Base-by-base conservation (phyloP, 2,113 vertebrate species). In the Morphnarchus princeps region DNA sequence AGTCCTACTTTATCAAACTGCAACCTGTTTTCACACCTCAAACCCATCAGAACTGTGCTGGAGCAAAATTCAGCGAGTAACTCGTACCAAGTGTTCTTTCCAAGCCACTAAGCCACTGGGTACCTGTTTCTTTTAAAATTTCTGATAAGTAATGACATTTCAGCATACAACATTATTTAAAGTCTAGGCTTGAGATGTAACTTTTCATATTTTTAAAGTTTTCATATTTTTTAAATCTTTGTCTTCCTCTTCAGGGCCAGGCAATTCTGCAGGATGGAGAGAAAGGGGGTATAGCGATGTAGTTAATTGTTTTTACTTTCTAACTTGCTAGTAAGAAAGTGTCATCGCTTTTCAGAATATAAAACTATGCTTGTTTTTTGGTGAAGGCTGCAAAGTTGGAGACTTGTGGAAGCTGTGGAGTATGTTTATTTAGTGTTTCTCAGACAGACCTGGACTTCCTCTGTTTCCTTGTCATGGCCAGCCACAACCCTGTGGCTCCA, bases 101-200 rank as follows among this genome's bases (percentile, higher is more conserved):
- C 59, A 99, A 98, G 71, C 98, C 98, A 67, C 98, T 98, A 40
- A 99, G 98, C 81, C 99, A 99, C 90, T 98, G 98, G 98, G 98
- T 99, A 95, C 97, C 98, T 82, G 98, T 98, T 94, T 98, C 98
- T 69, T 97, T 99, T 57, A 98, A 98, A 61, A 95, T 98, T 97
- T 98, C 98, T 95, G 98, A 99, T 95, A 98, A 98, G 98, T 98
- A 71, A 99, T 99, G 98, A 97, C 98, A 97, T 99, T 99, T 98
- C 98, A 99, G 96, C 98, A 99, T 73, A 99, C 98, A 97, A 99
- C 98, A 65, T 98, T 99, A 89, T 98, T 99, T 89, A 99, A 99
- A 97, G 98, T 99, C 61, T 98, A 99, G 94, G 98, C 98, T 92
- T 99, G 97, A 99, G 87, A 57, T 89, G 82, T 67, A 90, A 29